phyloP scores from a whole-genome alignment of 2,113 vertebrate species.

The Pedetes capensis region DNA sequence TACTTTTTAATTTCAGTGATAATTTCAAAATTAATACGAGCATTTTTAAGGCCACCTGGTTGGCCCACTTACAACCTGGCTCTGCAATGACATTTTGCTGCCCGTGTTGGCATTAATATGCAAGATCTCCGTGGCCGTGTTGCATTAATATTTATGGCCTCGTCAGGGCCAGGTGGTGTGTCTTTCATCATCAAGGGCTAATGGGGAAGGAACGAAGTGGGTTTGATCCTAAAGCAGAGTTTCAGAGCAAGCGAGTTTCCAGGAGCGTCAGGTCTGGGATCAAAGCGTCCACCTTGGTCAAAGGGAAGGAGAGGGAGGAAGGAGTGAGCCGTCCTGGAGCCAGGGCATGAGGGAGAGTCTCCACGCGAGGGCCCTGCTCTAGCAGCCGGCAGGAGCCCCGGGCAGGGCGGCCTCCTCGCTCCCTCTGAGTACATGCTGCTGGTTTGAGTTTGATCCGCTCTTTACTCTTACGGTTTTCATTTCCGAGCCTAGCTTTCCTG shows the following conservation, averaged over 20 bases:
- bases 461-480: not conserved
- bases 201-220: not conserved
- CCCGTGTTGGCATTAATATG: not conserved
- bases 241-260: not conserved
- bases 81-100: not conserved
- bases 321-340: accelerated
- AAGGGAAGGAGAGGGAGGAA: not conserved
- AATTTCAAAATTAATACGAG: not conserved
- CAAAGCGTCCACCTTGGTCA: not conserved
- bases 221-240: not conserved
- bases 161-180: not conserved
- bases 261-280: not conserved
- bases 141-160: not conserved
- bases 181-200: not conserved
- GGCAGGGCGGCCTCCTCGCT: no score
- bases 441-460: not conserved
- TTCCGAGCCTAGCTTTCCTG: not conserved
- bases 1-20: not conserved
- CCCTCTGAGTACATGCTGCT: not conserved
- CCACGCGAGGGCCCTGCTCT: no score
- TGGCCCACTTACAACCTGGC: not conserved
- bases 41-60: not conserved
- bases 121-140: not conserved
- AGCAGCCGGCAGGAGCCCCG: no score
- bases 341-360: not conserved